phyloP scores from a whole-genome alignment of 2,888 invertebrate genomes.

The Volucella zonaria region DNA sequence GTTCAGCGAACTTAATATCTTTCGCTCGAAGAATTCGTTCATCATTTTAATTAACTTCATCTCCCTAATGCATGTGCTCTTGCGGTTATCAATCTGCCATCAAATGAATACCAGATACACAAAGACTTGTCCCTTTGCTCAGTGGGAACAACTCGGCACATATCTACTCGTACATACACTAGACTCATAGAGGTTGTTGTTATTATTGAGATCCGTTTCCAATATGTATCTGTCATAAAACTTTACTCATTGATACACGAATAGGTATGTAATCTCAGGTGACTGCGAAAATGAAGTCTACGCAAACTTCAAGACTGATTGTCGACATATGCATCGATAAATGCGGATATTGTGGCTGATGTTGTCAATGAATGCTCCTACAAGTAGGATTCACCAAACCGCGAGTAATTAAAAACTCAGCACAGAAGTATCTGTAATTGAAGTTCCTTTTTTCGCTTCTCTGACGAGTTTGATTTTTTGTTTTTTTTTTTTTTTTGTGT shows the following conservation, averaged over 20 bases:
- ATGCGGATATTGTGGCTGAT: slow-evolving; percentile 21
- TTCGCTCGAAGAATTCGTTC: slow-evolving; percentile 23
- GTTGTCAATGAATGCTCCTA: neutral
- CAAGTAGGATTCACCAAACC: slow-evolving; percentile 28
- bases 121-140: slow-evolving; percentile 11
- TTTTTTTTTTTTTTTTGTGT: no score
- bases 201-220: no score
- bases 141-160: slow-evolving; percentile 26
- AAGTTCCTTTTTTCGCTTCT: neutral
- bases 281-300: neutral
- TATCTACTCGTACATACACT: slow-evolving; percentile 8
- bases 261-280: no score
- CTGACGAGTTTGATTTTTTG: neutral
- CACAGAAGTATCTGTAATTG: slow-evolving; percentile 12
- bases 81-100: slow-evolving; percentile 15
- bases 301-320: neutral
- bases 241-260: no score
- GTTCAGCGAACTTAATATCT: neutral
- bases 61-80: neutral
- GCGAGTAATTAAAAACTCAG: slow-evolving; percentile 44
- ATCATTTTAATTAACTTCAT: slow-evolving; percentile 58
- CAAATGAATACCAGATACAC: slow-evolving; percentile 29
- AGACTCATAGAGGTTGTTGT: no score
- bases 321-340: slow-evolving; percentile 30
- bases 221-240: neutral